These are phyloP conservation scores for Condylura cristata DNA, from an alignment of 2,113 vertebrate genomes.

Conservation along the genomic window DNA sequence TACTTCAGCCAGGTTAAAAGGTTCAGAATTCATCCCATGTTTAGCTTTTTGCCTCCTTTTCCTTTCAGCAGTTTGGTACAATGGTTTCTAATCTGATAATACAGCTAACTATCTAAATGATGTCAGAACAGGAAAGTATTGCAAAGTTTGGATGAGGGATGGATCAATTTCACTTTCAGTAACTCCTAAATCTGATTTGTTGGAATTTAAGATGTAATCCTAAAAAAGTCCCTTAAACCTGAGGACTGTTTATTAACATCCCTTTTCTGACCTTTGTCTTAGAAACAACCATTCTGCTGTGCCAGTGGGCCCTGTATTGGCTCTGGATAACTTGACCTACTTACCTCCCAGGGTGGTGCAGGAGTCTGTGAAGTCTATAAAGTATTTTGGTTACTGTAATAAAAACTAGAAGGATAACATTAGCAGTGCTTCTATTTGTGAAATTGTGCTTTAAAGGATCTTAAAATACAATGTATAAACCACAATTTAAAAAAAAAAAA, in stretches of 20 bases:
- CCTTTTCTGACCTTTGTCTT: constrained; percentile 87
- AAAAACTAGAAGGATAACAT: constrained; percentile 33
- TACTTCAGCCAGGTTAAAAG: constrained; percentile 93
- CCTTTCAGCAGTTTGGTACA: constrained; percentile 88
- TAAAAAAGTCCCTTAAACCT: constrained; percentile 86
- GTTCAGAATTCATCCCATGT: constrained; percentile 90
- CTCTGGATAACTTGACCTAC: constrained; percentile 5
- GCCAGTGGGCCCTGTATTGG: background rate
- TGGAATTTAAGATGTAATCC: constrained; percentile 94
- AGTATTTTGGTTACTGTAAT: background rate
- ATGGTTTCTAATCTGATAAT: constrained; percentile 92
- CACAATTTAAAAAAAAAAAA: no score
- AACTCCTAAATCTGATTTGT: constrained; percentile 93
- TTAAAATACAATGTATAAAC: constrained; percentile 17
- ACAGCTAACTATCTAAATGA: constrained; percentile 90
- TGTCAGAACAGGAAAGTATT: constrained; percentile 90
- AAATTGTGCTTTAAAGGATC: constrained; percentile 40
- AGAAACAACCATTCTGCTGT: constrained; percentile 64
- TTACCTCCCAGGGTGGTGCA: background rate
- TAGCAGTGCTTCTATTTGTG: constrained; percentile 1
- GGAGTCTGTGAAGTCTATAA: background rate
- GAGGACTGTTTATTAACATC: constrained; percentile 89
- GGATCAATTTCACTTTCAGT: constrained; percentile 93
- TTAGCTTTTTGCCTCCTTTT: constrained; percentile 89
- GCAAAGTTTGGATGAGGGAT: constrained; percentile 91